These are phyloP conservation scores for Acrocephalus arundinaceus DNA, from an alignment of 2,113 vertebrate species.

Conservation along the genomic window DNA sequence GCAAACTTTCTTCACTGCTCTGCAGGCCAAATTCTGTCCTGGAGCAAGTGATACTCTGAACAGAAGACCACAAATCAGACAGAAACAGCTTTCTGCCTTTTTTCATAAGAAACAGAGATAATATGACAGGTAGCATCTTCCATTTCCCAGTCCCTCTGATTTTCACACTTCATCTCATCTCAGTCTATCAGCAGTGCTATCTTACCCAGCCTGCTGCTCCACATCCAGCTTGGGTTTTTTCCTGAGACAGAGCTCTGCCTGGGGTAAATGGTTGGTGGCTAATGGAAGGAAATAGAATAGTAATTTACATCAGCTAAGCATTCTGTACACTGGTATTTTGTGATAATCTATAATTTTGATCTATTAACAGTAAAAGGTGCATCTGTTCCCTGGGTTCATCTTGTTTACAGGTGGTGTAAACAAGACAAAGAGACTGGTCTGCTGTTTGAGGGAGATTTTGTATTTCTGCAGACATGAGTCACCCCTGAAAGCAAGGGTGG, in stretches of 20 bases:
- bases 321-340: not conserved
- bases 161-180: constrained; percentile 1
- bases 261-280: not conserved
- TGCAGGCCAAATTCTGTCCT: constrained; percentile 24
- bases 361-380: constrained; percentile 14
- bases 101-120: not conserved
- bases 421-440: not conserved
- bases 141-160: not conserved
- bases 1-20: not conserved
- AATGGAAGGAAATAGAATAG: constrained; percentile 32
- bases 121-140: not conserved
- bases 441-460: too few species aligned
- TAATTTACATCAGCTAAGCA: constrained; percentile 15
- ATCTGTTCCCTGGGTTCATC: not conserved
- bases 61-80: not conserved
- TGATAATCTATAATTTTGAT: constrained; percentile 37
- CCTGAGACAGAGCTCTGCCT: not conserved
- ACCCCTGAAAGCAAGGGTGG: not conserved
- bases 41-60: not conserved
- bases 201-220: not conserved
- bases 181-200: not conserved
- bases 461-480: not conserved
- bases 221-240: not conserved
- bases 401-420: not conserved
- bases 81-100: not conserved